These are phyloP conservation scores for Xenotilapia longispinis DNA, from an alignment of 2,113 vertebrate species.

Conservation along the genomic window DNA sequence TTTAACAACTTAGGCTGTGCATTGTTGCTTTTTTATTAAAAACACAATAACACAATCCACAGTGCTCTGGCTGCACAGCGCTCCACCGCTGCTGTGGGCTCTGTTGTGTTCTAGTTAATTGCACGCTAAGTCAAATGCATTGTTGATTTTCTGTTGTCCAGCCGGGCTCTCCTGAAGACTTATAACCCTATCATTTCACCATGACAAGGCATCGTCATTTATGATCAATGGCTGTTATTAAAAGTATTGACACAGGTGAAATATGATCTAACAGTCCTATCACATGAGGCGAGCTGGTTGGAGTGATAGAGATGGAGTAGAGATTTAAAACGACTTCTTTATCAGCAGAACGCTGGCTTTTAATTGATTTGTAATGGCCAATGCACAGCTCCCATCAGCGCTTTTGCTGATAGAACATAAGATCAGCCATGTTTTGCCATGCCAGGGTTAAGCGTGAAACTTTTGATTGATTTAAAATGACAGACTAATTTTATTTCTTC, in stretches of 20 bases:
- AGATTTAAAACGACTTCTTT: background rate
- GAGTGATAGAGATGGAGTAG: background rate
- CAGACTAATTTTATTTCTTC: background rate
- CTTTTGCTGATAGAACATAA: background rate
- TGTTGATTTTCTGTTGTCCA: conserved; percentile 14
- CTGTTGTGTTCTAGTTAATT: background rate
- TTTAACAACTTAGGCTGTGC: background rate
- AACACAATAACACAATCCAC: background rate
- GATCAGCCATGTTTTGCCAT: background rate
- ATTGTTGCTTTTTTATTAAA: background rate
- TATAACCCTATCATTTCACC: background rate
- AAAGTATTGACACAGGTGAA: conserved; percentile 13
- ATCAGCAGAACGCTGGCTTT: background rate
- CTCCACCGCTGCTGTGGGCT: background rate
- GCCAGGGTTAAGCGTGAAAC: background rate
- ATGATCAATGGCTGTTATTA: conserved; percentile 6
- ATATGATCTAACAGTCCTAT: background rate
- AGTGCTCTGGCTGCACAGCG: background rate
- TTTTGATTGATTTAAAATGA: background rate
- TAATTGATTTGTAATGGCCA: background rate
- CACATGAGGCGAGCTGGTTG: background rate
- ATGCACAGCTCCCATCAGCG: background rate
- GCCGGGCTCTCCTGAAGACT: background rate
- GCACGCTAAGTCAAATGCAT: background rate
- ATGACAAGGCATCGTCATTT: background rate